Evolutionary conservation across 2,113 vertebrate genomes (phyloP), one percentile per base, ranked within the genome.

Genomic region (Syngnathus scovelli): DNA sequence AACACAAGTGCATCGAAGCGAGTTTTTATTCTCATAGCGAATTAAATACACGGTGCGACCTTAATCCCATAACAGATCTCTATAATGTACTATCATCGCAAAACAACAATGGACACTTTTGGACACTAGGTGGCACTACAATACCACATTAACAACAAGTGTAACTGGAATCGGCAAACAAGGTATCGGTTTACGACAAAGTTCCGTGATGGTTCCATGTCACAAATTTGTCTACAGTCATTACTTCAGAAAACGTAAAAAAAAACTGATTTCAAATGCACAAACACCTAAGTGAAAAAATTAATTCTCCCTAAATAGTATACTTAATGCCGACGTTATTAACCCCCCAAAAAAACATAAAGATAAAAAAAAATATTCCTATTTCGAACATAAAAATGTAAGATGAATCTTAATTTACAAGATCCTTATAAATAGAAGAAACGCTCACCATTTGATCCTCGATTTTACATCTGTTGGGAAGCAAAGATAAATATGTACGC

Each of bases 1-100:
- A 41, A 61, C 8, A 21, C 38, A 41, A 5, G 4, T 19, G 18
- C 36, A 39, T 9, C 13, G 36, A 61, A 61, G 7, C 38, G 38
- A 27, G 4, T 23, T 54, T 60, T 39, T 1, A n/a, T 33, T 33
- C 27, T 33, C 7, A 39, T 19, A 19, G 3, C 7, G 58, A 36
- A 60, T 61, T 61, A 61, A 61, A 61, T 39, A 38, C 19, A 37
- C 8, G 2, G 15, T 13, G 13, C 11, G 15, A 63, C 44, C 16
- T 36, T 74, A 49, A 71, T 76, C 39, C 61, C 23, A 1, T 66
- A 21, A 21, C 60, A n/a, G 21, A 21, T 19, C 27, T 3, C 16
- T n/a, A 38, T 19, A 33, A 21, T 59, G 33, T 6, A 9, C 4
- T 48, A 62, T 63, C 68, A 48, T 43, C 8, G 27, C 6, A 3